A percentile compares a stretch with the other conserved stretches of the same genome.
These are phyloP conservation scores for Carassius gibelio DNA, from an alignment of 2,113 vertebrate genomes.

Conservation along the genomic window DNA sequence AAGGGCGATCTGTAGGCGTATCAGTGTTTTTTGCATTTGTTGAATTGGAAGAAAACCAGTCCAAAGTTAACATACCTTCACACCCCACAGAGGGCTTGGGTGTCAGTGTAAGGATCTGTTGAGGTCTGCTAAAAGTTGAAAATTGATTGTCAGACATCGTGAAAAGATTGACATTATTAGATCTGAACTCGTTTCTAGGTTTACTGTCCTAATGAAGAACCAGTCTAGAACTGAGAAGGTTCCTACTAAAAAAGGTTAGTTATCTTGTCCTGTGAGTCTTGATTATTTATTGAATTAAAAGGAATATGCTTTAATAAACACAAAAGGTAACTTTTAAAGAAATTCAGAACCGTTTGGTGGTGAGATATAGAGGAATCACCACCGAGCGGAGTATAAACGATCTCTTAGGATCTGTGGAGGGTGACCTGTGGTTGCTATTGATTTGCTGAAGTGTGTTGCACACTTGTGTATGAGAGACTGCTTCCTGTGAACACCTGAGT, in stretches of 20 bases:
- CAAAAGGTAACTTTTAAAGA: not conserved
- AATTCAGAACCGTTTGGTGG: not conserved
- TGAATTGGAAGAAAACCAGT: not conserved
- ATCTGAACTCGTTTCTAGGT: not conserved
- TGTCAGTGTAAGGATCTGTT: not conserved
- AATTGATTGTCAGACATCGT: not conserved
- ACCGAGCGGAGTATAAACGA: not conserved
- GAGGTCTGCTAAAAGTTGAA: not conserved
- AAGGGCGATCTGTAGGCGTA: constrained; percentile 30
- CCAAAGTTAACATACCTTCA: constrained; percentile 21
- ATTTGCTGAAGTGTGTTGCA: not conserved
- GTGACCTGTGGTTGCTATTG: not conserved
- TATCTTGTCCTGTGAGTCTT: too few relatives aligned
- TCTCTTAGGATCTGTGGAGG: not conserved
- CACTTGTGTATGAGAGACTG: not conserved
- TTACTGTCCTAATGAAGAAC: not conserved
- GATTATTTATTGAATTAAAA: not conserved
- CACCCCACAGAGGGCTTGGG: not conserved
- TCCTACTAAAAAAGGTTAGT: too few relatives aligned
- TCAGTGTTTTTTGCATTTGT: not conserved
- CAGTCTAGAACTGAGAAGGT: too few relatives aligned
- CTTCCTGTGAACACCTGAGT: constrained; percentile 23
- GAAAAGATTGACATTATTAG: not conserved
- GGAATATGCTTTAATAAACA: not conserved
- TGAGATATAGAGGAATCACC: not conserved